These are phyloP conservation scores for Falcunculus frontatus DNA, from an alignment of 2,113 vertebrate species.

Conservation along the genomic window DNA sequence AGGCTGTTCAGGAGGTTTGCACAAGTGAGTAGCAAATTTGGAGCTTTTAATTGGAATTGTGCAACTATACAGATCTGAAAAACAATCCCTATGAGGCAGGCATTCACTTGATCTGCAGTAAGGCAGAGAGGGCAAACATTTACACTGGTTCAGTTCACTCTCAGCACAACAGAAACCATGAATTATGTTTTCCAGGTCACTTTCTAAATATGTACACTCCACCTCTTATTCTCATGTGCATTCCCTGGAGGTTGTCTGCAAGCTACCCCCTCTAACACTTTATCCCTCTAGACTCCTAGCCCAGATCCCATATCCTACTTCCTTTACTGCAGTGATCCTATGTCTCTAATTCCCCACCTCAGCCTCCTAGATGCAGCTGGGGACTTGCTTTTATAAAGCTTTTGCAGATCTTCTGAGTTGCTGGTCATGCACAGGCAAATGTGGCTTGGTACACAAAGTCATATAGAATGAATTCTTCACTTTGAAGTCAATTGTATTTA, in stretches of 20 bases:
- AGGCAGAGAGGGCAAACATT: neutral
- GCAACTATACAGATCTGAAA: neutral
- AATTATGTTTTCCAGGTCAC: constrained; percentile 18
- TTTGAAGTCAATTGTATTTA: neutral
- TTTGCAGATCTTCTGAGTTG: neutral
- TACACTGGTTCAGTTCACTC: neutral
- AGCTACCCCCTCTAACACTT: neutral
- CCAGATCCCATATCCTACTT: neutral
- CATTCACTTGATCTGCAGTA: neutral
- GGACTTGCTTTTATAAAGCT: neutral
- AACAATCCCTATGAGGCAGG: neutral
- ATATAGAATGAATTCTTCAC: neutral
- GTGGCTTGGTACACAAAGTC: neutral
- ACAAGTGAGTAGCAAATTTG: neutral
- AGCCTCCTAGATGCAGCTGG: neutral
- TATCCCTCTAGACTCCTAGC: neutral
- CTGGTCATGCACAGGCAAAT: fast-evolving
- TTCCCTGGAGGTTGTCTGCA: neutral
- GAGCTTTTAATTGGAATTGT: neutral
- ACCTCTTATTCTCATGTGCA: neutral
- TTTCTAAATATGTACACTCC: neutral
- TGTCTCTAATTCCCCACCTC: neutral
- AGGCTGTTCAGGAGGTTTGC: neutral
- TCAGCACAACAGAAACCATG: neutral
- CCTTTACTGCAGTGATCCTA: neutral